phyloP scores from a whole-genome alignment of 2,888 invertebrate species.

The Callyntrura sp. region DNA sequence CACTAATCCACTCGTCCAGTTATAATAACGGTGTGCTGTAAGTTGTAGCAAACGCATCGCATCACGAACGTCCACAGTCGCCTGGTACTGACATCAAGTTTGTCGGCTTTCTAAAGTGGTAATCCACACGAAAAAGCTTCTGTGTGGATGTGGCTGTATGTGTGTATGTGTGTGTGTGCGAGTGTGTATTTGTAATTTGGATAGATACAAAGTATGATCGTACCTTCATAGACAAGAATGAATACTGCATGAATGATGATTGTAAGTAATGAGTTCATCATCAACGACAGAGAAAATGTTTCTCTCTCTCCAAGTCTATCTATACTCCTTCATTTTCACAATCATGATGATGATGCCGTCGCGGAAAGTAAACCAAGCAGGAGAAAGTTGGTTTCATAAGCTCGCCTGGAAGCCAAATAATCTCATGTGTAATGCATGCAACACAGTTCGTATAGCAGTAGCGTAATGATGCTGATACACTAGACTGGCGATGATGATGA shows the following conservation, averaged over 20 bases:
- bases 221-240: slow-evolving; percentile 16
- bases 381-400: neutral
- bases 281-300: slow-evolving; percentile 23
- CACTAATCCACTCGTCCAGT: slow-evolving; percentile 2
- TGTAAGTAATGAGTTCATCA: slow-evolving; percentile 72
- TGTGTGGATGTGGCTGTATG: no score
- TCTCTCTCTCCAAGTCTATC: neutral
- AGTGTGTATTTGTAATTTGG: neutral
- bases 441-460: neutral
- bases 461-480: slow-evolving; percentile 36
- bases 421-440: slow-evolving; percentile 57
- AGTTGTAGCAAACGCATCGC: neutral
- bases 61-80: neutral
- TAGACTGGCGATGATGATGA: slow-evolving; percentile 32
- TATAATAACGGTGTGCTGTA: neutral
- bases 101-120: neutral
- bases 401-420: slow-evolving; percentile 50
- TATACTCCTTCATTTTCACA: slow-evolving; percentile 40
- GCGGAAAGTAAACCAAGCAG: neutral
- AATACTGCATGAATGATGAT: slow-evolving; percentile 69
- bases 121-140: neutral
- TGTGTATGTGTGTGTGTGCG: neutral
- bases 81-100: neutral
- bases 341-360: slow-evolving; percentile 1
- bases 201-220: neutral